Percentiles rank a stretch among this genome's conserved stretches.
phyloP scores from a whole-genome alignment of 37 sponge, comb jelly and placozoan genomes.

The Petrosia ficiformis region DNA sequence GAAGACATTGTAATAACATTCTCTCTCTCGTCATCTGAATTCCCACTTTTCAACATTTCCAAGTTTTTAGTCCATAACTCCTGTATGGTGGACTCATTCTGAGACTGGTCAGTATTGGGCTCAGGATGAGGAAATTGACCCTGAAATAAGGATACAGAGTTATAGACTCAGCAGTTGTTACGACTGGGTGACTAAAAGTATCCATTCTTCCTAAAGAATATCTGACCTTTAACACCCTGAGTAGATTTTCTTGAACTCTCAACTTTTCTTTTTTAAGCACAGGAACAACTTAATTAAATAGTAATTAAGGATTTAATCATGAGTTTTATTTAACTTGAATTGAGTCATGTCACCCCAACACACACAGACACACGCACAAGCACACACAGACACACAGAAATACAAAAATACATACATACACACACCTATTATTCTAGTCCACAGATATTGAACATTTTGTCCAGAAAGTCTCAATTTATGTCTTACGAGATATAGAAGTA shows the following conservation, averaged over 20 bases:
- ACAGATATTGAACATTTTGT: too few species aligned
- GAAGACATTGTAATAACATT: background rate
- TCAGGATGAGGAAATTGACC: conserved; percentile 40
- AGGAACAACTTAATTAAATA: background rate
- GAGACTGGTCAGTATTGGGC: conserved; percentile 3
- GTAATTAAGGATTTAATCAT: background rate
- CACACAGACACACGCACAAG: too few species aligned
- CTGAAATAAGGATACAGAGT: background rate
- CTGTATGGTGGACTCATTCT: background rate
- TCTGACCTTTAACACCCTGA: background rate
- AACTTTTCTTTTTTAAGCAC: background rate
- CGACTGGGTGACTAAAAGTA: background rate
- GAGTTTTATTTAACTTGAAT: too few species aligned
- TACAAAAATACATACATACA: background rate
- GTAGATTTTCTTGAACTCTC: background rate
- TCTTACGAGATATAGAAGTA: too few species aligned
- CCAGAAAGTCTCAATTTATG: too few species aligned
- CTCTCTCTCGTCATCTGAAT: background rate
- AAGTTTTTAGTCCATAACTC: background rate
- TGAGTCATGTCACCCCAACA: too few species aligned
- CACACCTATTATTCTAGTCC: background rate
- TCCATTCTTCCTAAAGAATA: too few species aligned
- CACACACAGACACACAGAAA: too few species aligned
- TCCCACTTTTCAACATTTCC: background rate
- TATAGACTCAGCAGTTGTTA: background rate